Evolutionary conservation across 2,113 vertebrate species (phyloP).

Genomic region (Donacobius atricapilla): DNA sequence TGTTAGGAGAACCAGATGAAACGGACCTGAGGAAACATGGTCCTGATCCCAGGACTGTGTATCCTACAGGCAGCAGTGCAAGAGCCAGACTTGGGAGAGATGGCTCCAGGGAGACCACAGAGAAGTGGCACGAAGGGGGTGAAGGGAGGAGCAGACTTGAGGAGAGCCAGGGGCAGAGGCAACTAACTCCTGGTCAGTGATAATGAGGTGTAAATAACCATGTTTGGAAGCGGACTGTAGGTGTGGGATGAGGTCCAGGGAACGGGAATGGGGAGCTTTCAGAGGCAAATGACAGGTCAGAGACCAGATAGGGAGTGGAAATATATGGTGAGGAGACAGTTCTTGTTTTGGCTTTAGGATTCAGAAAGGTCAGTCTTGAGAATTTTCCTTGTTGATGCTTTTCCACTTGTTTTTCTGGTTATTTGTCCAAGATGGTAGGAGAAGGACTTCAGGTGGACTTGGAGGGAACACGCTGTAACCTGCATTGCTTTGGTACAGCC

Average conservation of each 20-base stretch:
- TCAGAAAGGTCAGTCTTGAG: constrained; percentile 24
- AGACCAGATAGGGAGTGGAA: neutral
- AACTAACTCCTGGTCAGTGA: neutral
- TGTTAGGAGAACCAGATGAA: neutral
- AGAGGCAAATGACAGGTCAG: neutral
- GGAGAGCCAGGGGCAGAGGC: neutral
- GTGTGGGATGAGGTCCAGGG: neutral
- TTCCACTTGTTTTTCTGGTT: neutral
- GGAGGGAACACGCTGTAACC: neutral
- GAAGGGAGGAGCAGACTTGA: neutral
- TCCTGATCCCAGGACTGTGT: neutral
- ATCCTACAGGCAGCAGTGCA: fast-evolving
- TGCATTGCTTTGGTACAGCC: neutral
- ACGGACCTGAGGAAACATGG: fast-evolving
- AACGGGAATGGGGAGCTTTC: neutral
- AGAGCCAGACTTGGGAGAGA: neutral
- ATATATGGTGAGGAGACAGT: neutral
- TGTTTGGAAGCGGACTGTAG: neutral
- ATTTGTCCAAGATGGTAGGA: neutral
- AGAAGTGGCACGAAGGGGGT: neutral
- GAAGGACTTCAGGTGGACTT: neutral
- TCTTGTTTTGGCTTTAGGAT: neutral
- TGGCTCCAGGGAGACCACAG: neutral
- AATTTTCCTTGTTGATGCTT: constrained; percentile 19
- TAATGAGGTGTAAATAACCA: neutral